phyloP scores from a whole-genome alignment of 2,888 invertebrate genomes.

The Hypsopygia costalis region DNA sequence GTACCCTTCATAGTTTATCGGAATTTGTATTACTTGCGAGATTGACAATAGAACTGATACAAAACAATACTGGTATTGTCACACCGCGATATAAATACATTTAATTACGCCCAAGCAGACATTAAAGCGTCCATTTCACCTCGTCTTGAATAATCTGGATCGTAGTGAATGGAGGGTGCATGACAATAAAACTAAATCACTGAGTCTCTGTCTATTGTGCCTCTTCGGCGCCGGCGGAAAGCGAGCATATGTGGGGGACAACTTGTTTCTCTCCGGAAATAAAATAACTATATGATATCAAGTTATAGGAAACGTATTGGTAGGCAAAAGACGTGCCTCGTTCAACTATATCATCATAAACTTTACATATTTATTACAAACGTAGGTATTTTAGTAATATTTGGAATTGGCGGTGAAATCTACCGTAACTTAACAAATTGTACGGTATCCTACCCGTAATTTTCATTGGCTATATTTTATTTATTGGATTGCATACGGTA shows the following conservation, averaged over 20 bases:
- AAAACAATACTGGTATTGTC: background rate
- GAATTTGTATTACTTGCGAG: background rate
- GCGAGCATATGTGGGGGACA: conserved; percentile 69
- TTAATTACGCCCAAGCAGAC: conserved; percentile 22
- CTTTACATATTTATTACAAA: conserved; percentile 23
- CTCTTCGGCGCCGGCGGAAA: conserved; percentile 76
- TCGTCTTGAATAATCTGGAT: conserved; percentile 54
- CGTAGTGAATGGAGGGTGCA: conserved; percentile 61
- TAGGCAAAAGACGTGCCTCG: conserved; percentile 24
- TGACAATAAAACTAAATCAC: conserved; percentile 79
- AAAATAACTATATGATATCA: conserved; percentile 57
- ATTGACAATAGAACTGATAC: background rate
- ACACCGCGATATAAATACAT: conserved; percentile 1
- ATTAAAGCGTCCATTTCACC: conserved; percentile 35
- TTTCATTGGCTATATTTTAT: no score
- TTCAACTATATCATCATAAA: conserved; percentile 25
- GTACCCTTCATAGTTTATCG: background rate
- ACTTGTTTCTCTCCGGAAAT: conserved; percentile 63
- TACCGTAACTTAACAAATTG: no score
- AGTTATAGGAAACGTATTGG: conserved; percentile 29
- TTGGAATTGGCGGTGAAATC: no score
- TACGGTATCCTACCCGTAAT: no score
- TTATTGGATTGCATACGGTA: no score
- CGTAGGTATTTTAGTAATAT: conserved; percentile 15
- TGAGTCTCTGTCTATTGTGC: conserved; percentile 65